These are phyloP conservation scores for Hecatera dysodea DNA, from an alignment of 2,888 invertebrate species.

Conservation along the genomic window DNA sequence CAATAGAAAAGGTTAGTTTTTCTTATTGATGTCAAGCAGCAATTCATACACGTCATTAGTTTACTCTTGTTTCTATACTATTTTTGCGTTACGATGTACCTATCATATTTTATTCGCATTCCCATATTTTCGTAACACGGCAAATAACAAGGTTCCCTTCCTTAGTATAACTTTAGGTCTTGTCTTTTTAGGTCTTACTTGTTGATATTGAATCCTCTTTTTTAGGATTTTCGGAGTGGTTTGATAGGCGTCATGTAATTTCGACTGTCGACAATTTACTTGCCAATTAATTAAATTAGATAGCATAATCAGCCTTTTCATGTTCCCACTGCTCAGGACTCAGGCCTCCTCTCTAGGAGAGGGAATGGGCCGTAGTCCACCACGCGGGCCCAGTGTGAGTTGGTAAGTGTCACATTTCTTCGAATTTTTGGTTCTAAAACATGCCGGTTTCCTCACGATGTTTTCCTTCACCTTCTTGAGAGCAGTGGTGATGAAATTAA, in stretches of 20 bases:
- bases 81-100: not conserved
- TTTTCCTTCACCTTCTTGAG: too few species aligned
- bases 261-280: not conserved
- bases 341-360: too few species aligned
- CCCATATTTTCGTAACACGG: not conserved
- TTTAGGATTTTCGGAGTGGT: not conserved
- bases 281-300: not conserved
- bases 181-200: not conserved
- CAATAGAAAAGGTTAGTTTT: slow-evolving; percentile 49
- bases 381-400: too few species aligned
- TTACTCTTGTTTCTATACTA: not conserved
- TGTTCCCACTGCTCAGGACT: too few species aligned
- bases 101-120: too few species aligned
- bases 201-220: not conserved
- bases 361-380: too few species aligned
- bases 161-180: not conserved
- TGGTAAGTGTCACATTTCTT: too few species aligned
- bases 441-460: too few species aligned
- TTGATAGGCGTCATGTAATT: not conserved
- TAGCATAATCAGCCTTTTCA: too few species aligned
- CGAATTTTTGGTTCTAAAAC: too few species aligned
- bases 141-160: not conserved
- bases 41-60: not conserved
- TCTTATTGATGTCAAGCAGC: slow-evolving; percentile 16
- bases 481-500: too few species aligned